Conservation (phyloP, 2,888 invertebrate genomes). For the Xanthostigma xanthostigma region DNA sequence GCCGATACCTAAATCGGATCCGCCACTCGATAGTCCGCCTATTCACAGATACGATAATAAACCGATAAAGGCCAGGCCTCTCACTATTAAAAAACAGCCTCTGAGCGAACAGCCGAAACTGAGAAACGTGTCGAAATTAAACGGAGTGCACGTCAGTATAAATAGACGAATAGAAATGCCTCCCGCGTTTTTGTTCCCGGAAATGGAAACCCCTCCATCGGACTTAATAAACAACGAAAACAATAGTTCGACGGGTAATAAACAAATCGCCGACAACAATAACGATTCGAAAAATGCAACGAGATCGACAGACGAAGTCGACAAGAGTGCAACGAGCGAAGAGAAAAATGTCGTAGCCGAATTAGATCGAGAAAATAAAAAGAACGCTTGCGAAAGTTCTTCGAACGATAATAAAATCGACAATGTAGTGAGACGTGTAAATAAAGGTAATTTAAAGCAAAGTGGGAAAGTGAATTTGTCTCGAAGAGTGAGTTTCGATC, state of each 20-base stretch:
- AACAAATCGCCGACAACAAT: slow-evolving; percentile 7
- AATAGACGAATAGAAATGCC: slow-evolving; percentile 70
- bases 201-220: slow-evolving; percentile 47
- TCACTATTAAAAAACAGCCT: slow-evolving; percentile 73
- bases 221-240: slow-evolving; percentile 33
- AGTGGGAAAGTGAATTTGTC: slow-evolving; percentile 57
- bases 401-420: slow-evolving; percentile 39
- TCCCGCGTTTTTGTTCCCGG: slow-evolving; percentile 65
- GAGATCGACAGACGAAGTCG: slow-evolving; percentile 27
- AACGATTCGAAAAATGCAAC: slow-evolving; percentile 3
- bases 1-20: slow-evolving; percentile 9
- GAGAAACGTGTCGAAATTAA: slow-evolving; percentile 41
- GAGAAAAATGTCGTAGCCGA: slow-evolving; percentile 3
- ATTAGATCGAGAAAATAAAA: slow-evolving; percentile 9
- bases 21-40: slow-evolving; percentile 11
- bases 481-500: slow-evolving; percentile 91
- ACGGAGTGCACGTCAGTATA: slow-evolving; percentile 49
- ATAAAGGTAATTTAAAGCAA: slow-evolving; percentile 68
- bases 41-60: slow-evolving; percentile 30
- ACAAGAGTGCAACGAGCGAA: slow-evolving; percentile 20
- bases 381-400: background rate
- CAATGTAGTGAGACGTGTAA: slow-evolving; percentile 48
- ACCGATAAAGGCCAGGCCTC: slow-evolving; percentile 65
- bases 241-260: slow-evolving; percentile 11
- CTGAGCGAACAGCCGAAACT: slow-evolving; percentile 66